Conservation (phyloP, 2,888 invertebrate species). For the Eupithecia subfuscata region DNA sequence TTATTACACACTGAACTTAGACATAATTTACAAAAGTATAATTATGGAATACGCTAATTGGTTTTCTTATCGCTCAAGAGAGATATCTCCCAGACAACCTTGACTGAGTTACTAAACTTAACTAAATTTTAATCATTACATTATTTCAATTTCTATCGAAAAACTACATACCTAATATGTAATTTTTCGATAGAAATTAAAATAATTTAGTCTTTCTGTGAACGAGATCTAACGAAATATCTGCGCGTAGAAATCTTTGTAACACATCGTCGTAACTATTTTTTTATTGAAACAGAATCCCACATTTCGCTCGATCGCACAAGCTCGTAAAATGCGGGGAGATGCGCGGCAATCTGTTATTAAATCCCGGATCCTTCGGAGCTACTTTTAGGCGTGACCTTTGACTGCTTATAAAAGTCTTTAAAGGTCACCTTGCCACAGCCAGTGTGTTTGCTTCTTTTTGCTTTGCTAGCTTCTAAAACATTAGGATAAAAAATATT, state of each 20-base stretch:
- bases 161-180: too few species aligned
- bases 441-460: neutral
- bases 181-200: neutral
- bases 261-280: neutral
- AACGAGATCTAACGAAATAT: neutral
- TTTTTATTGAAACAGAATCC: neutral
- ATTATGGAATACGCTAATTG: too few species aligned
- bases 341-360: neutral
- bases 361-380: neutral
- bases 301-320: neutral
- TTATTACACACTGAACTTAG: too few species aligned
- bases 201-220: neutral
- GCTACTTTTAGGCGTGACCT: slow-evolving; percentile 1
- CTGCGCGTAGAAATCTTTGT: neutral
- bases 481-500: too few species aligned
- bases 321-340: neutral
- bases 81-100: neutral
- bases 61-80: too few species aligned
- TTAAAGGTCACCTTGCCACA: neutral
- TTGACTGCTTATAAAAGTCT: neutral
- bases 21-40: too few species aligned
- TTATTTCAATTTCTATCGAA: too few species aligned
- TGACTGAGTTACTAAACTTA: neutral
- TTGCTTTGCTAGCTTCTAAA: neutral
- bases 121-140: neutral